phyloP scores from a whole-genome alignment of 2,888 invertebrate species.

The Agonopterix heracliana region DNA sequence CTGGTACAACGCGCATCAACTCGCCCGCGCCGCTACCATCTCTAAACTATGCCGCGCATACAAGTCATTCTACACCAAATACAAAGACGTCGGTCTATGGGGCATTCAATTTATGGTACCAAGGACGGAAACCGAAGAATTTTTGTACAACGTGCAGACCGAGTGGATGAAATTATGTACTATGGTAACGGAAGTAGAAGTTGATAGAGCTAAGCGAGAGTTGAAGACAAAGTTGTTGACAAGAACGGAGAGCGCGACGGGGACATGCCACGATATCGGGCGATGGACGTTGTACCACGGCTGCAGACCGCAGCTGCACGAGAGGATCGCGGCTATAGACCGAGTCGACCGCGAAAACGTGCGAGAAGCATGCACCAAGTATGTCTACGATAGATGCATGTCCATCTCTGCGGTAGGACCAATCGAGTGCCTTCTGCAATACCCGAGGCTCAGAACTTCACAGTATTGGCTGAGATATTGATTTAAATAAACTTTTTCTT shows the following conservation, averaged over 20 bases:
- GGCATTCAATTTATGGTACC: constrained; percentile 90
- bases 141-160: constrained; percentile 82
- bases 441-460: constrained; percentile 83
- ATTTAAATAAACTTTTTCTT: background rate
- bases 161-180: constrained; percentile 93
- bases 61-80: constrained; percentile 96
- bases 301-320: constrained; percentile 88
- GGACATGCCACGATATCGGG: constrained; percentile 96
- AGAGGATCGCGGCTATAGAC: constrained; percentile 90
- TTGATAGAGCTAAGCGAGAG: constrained; percentile 92
- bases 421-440: constrained; percentile 89
- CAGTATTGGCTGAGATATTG: constrained; percentile 86
- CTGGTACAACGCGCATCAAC: constrained; percentile 83
- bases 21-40: constrained; percentile 83
- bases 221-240: constrained; percentile 93
- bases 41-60: constrained; percentile 88
- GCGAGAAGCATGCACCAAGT: constrained; percentile 86
- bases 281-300: constrained; percentile 95
- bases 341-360: constrained; percentile 84
- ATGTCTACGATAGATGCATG: constrained; percentile 94
- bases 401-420: constrained; percentile 94
- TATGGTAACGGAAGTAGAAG: constrained; percentile 88
- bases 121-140: constrained; percentile 79
- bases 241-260: constrained; percentile 90
- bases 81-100: constrained; percentile 98